phyloP scores from a whole-genome alignment of 2,888 invertebrate genomes.

The Drosophila kambysellisi region DNA sequence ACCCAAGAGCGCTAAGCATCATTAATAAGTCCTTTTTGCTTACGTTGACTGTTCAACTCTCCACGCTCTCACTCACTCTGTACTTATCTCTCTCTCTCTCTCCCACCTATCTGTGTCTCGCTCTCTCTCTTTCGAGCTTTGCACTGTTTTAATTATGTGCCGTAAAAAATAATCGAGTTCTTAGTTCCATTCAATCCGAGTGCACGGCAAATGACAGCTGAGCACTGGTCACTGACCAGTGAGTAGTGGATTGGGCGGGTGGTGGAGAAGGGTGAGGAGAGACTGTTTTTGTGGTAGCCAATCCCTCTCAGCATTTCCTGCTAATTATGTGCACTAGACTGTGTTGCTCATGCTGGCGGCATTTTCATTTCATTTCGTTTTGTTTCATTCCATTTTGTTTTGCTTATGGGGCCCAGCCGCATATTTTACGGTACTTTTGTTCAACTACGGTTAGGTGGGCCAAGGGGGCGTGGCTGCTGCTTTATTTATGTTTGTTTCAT shows the following conservation, averaged over 20 bases:
- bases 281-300: constrained; percentile 10
- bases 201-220: constrained; percentile 50
- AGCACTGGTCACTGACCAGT: constrained; percentile 66
- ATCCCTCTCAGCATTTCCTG: constrained; percentile 33
- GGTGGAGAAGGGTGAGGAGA: not conserved
- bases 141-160: constrained; percentile 64
- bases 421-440: constrained; percentile 48
- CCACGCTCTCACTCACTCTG: not conserved
- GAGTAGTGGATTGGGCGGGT: constrained; percentile 10
- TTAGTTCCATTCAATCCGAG: constrained; percentile 66
- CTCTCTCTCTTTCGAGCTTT: constrained; percentile 6
- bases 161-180: constrained; percentile 79
- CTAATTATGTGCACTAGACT: constrained; percentile 78
- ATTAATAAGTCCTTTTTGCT: constrained; percentile 73
- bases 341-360: constrained; percentile 55
- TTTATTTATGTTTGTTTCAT: constrained; percentile 65
- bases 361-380: constrained; percentile 52
- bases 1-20: constrained; percentile 50
- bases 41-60: constrained; percentile 56
- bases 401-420: constrained; percentile 22
- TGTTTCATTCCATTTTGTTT: constrained; percentile 49
- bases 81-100: not conserved
- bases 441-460: not conserved
- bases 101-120: not conserved
- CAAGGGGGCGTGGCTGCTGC: constrained; percentile 20